Evolutionary conservation across 1,140 invertebrate species (phyloP).

Genomic region (Camponotus floridanus): DNA sequence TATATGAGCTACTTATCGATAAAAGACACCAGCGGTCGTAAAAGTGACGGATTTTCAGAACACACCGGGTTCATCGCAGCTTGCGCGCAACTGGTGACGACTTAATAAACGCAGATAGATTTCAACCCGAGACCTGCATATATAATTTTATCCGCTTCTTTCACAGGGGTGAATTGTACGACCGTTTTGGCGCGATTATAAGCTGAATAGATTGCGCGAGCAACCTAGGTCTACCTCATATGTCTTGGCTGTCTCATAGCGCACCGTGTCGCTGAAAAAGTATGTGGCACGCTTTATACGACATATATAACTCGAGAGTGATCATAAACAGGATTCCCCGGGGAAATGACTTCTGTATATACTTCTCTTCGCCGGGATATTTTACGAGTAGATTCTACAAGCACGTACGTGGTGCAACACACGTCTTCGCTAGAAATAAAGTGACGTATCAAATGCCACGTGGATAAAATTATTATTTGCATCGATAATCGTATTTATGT

Average conservation of each 20-base stretch:
- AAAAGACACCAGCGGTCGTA: constrained; percentile 45
- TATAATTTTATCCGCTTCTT: neutral
- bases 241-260: constrained; percentile 50
- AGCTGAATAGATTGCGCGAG: neutral
- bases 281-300: constrained; percentile 64
- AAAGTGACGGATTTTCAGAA: constrained; percentile 50
- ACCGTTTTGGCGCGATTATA: neutral
- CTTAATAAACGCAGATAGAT: constrained; percentile 37
- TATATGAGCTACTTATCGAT: constrained; percentile 36
- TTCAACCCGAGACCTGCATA: neutral
- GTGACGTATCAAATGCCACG: constrained; percentile 43
- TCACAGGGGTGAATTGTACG: neutral
- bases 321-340: constrained; percentile 74
- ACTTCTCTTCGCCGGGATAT: constrained; percentile 51
- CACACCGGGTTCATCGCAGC: constrained; percentile 21
- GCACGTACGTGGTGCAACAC: constrained; percentile 31
- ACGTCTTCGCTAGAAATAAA: constrained; percentile 47
- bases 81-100: constrained; percentile 56
- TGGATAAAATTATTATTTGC: constrained; percentile 62
- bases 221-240: constrained; percentile 54
- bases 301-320: constrained; percentile 72
- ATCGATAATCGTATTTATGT: constrained; percentile 43
- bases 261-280: constrained; percentile 45
- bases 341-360: constrained; percentile 73
- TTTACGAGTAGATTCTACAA: constrained; percentile 62